Base-by-base conservation (phyloP, 1,140 invertebrate species). In the Frieseomelitta varia region DNA sequence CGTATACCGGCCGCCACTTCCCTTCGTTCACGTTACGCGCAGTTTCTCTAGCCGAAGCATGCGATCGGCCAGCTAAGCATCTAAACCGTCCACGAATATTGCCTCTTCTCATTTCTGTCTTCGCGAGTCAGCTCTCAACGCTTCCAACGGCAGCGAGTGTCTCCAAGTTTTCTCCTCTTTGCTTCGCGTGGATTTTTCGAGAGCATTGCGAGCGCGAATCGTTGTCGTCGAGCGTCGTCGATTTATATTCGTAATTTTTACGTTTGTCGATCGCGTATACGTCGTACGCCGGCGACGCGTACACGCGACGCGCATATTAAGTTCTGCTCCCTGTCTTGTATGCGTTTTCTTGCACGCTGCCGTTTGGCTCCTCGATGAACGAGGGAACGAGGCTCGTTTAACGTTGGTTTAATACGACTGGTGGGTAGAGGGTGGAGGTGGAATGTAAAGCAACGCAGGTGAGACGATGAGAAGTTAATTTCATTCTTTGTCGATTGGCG, bases 221-320 rank as follows among this genome's bases (percentile, higher is more conserved):
- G 55, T 21, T 21, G 27, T 14, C 19, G 27, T 34, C 65, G n/a
- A 14, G 39, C n/a, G 68, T 27, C 47, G 39, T 34, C 71, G 72
- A 81, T 81, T 81, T 81, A 34, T 81, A 76, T 81, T 72, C 72
- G 80, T 81, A 72, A 79, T 72, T 71, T 79, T 39, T 79, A 65
- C 79, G 67, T 79, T 84, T 79, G 76, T 72, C 75, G 80, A 81
- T 65, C 80, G 51, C 73, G 72, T 53, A 55, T 65, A 51, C 39
- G 80, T 75, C 80, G 72, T 72, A 51, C 55, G 79, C 72, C 27
- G 30, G 11, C 51, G 39, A 51, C 79, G 55, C 55, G 51, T 67
- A 61, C n/a, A 74, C 79, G 80, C 72, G 72, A 4, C 24, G 61
- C 51, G 61, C 61, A 67, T 67, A 27, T 67, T 10, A 67, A 80